Percentiles rank a stretch among this genome's conserved stretches.
These are phyloP conservation scores for Macaca fascicularis DNA, from an alignment of 2,113 vertebrate genomes.

Conservation along the genomic window T2T-MFA8v1.1 NC_088379.1:58647501-58648000, in stretches of 20 bases:
- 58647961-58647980: slow-evolving; percentile 19
- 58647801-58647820: neutral
- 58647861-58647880: slow-evolving; percentile 55
- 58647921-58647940: slow-evolving; percentile 51
- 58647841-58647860: slow-evolving; percentile 26
- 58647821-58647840: slow-evolving; percentile 55
- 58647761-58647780: neutral
- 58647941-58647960: slow-evolving; percentile 51
- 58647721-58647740: neutral
- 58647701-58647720: neutral
- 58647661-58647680: neutral
- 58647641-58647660: neutral
- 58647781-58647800: slow-evolving; percentile 10
- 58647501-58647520: neutral
- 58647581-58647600: neutral
- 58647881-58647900: slow-evolving; percentile 58
- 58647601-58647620: neutral
- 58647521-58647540: neutral
- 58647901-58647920: slow-evolving; percentile 50
- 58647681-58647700: neutral
- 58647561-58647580: slow-evolving; percentile 4
- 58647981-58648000: slow-evolving; percentile 18
- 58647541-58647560: neutral
- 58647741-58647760: neutral
- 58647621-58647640: neutral